Percentiles rank a stretch among this genome's conserved stretches.
Evolutionary conservation across 2,797 vertebrate genomes (phyloP).

Genomic region (Eulemur rubriventer): DNA sequence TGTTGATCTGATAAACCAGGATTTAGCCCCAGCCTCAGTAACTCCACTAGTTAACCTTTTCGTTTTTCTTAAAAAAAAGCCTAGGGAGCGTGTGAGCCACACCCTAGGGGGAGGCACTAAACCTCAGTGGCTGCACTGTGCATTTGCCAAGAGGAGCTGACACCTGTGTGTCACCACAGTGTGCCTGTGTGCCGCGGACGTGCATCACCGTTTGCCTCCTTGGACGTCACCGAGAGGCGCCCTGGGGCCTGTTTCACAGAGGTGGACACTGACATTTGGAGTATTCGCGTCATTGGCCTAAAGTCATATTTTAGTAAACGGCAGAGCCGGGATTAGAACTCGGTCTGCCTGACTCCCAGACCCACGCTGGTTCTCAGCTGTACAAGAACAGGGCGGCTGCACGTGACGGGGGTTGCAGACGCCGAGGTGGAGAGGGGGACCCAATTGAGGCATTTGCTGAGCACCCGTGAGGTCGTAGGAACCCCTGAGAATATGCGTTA

Average conservation of each 20-base stretch:
- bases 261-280: not conserved
- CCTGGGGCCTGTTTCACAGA: not conserved
- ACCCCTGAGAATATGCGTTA: not conserved
- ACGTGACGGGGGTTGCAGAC: not conserved
- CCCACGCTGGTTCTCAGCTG: not conserved
- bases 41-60: not conserved
- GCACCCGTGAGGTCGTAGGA: not conserved
- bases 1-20: not conserved
- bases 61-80: not conserved
- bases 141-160: not conserved
- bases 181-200: not conserved
- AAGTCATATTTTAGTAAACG: not conserved
- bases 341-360: not conserved
- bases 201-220: not conserved
- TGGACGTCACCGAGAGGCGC: not conserved
- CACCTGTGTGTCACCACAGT: not conserved
- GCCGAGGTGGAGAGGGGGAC: not conserved
- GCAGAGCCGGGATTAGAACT: not conserved
- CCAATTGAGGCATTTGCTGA: not conserved
- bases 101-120: not conserved
- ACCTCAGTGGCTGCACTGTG: not conserved
- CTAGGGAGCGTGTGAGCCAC: not conserved
- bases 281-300: not conserved
- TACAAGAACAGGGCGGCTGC: not conserved
- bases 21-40: not conserved